Base-by-base conservation (phyloP, 2,113 vertebrate species). In the Syngnathus floridae region DNA sequence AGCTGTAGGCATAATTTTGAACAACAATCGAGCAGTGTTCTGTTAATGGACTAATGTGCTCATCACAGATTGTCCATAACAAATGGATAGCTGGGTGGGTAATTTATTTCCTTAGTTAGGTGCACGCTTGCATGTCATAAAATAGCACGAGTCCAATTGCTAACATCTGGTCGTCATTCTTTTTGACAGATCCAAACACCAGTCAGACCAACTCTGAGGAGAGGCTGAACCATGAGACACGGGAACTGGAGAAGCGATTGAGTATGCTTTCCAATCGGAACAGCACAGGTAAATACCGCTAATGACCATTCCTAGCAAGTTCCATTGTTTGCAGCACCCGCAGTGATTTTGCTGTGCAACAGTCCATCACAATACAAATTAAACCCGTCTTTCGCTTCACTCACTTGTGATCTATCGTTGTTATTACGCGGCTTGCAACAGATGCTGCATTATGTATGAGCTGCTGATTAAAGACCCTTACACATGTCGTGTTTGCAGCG, bases 181-280 rank as follows among this genome's bases (percentile, higher is more conserved):
- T 19, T 62, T 6, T 56, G 10, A 40, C 82, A 95, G 94, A 95
- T 80, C 89, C 90, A 69, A 87, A 79, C 72, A 67, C 75, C 68
- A 93, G 83, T 45, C 87, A 90, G 26, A 79, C 83, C 0, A 79
- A 84, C 51, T 77, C 78, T 31, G 95, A 97, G 82, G 94, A 95
- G 76, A 91, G 91, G 10, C 73, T 92, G 77, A 90, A 93, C 70
- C 93, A 94, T 6, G 95, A 97, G 77, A 86, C 94, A 17, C 88
- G 93, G 76, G 93, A 96, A 54, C 86, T 98, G 84, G 95, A 98
- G 86, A 97, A 95, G 67, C 89, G 95, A 1, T 91, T 99, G 55
- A 97, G 95, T 77, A 82, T 94, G 63, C 92, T 98, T 0, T 95
- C 95, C 2, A 93, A 94, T 68, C 88, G 90, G 2, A 91, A 91